Evolutionary conservation across 2,113 vertebrate species (phyloP).

Genomic region (Mus spicilegus): DNA sequence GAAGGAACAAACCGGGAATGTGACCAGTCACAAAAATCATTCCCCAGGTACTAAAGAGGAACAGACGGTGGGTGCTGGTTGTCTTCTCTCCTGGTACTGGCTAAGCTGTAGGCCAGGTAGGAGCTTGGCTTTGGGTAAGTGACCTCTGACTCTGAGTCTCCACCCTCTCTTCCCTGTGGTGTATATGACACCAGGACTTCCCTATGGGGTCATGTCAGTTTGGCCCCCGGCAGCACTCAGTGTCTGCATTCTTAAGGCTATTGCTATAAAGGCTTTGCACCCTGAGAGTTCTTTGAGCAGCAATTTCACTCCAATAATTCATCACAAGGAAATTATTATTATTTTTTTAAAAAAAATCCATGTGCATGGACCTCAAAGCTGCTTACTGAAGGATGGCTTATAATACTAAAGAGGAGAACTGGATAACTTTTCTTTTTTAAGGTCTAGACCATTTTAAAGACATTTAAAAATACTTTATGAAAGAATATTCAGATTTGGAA

Average conservation of each 20-base stretch:
- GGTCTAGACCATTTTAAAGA: constrained; percentile 25
- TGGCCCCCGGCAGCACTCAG: neutral
- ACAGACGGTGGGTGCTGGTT: rapidly evolving
- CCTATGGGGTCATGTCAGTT: neutral
- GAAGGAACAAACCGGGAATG: constrained; percentile 48
- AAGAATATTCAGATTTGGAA: constrained; percentile 31
- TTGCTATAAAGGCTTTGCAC: neutral
- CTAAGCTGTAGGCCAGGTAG: neutral
- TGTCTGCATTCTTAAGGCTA: neutral
- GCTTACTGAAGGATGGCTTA: constrained; percentile 33
- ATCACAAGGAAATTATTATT: constrained; percentile 28
- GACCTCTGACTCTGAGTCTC: neutral
- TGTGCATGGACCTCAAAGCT: neutral
- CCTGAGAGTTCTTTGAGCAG: neutral
- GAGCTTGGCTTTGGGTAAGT: neutral
- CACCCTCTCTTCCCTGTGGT: neutral
- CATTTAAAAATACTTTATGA: constrained; percentile 31
- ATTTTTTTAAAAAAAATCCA: neutral
- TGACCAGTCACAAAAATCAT: constrained; percentile 48
- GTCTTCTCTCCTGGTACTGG: neutral
- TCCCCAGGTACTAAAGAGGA: constrained; percentile 17
- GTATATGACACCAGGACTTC: neutral
- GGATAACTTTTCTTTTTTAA: neutral
- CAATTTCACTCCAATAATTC: constrained; percentile 23
- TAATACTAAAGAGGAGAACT: neutral